Base-by-base conservation (phyloP, 2,113 vertebrate genomes). In the Cinclus mexicanus region DNA sequence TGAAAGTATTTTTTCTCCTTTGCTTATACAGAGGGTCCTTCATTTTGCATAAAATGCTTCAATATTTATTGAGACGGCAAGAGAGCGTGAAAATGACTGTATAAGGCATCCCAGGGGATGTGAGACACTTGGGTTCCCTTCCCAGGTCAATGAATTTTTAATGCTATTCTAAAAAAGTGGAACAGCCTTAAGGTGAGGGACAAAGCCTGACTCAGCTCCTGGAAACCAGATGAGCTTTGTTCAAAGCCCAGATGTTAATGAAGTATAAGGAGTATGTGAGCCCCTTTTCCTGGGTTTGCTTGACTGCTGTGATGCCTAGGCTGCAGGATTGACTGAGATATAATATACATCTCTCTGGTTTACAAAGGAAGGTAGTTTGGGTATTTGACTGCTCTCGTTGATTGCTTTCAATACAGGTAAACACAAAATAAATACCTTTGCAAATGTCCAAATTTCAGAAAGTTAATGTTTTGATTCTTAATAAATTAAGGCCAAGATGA, bases 71-170 rank as follows among this genome's bases (percentile, higher is more conserved):
- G 44, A 94, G 41, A 31, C 37, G 79, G 61, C 1, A 5, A 84
- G 52, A 80, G 22, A 93, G 55, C 3, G 0, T 77, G 86, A 94
- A 95, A 94, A 93, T 87, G 20, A 72, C 57, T 81, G 69, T 52
- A 1, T 82, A 52, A 68, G 89, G 79, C 61, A 50, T 95, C 94
- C 70, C 89, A 82, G 41, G 69, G 81, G 94, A 64, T 31, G 44
- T 11, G 69, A 82, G 81, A 59, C 96, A 95, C 89, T 88, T 94
- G 96, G 81, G 87, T 79, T 94, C 61, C 77, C 65, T 71, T 91
- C 56, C 26, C 46, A 60, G 41, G 29, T 23, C 87, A 89, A 93
- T 96, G 77, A 97, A 96, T 95, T 94, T 96, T 95, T 97, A 96
- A 96, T 89, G 78, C 47, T 29, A 41, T 76, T 95, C 70, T 89